Base-by-base conservation (phyloP, 2,797 vertebrate genomes). In the Schizopygopsis malacanthus region DNA sequence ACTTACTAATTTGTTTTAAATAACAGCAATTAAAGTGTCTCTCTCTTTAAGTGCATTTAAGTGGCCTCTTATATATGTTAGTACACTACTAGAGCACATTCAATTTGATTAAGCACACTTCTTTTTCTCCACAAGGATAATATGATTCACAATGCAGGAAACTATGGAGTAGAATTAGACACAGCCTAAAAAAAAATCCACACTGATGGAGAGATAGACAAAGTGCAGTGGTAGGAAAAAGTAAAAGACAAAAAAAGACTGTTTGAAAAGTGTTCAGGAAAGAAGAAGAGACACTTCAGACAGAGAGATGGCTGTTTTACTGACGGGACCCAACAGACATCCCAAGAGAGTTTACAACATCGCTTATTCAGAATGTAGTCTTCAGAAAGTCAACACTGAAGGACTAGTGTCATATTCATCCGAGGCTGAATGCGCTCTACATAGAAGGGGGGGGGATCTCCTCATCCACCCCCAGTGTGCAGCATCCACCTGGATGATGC, bases 141-240 rank as follows among this genome's bases (percentile, higher is more conserved):
- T 33, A 15, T 9, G 2, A 54, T 54, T 77, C 75, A n/a, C 33
- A 59, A 41, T 4, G 20, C n/a, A 41, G 11, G 11, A 22, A 78
- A 78, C 20, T n/a, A 56, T 6, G 11, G 20, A 77, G 11, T 7
- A 52, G 5, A 54, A 76, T 22, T 18, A 76, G 18, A 22, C n/a
- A 22, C n/a, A 56, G 12, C 33, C 12, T 41, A 22, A 13, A 63
- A 25, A n/a, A 2, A 15, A 12, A 91, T 70, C 78, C 84, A 83
- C 83, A 83, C 84, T 87, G 76, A 88, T 86, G 72, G 20, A 87
- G 81, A 87, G 85, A 80, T 71, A 70, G 18, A 88, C 78, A 82
- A 85, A 84, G 78, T 82, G 59, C 11, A 28, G 67, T 69, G 65
- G 59, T 65, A 52, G 71, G 28, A 13, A 18, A 13, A 67, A 63